Base-by-base conservation (phyloP, 2,888 invertebrate genomes). In the Andrena fulva region DNA sequence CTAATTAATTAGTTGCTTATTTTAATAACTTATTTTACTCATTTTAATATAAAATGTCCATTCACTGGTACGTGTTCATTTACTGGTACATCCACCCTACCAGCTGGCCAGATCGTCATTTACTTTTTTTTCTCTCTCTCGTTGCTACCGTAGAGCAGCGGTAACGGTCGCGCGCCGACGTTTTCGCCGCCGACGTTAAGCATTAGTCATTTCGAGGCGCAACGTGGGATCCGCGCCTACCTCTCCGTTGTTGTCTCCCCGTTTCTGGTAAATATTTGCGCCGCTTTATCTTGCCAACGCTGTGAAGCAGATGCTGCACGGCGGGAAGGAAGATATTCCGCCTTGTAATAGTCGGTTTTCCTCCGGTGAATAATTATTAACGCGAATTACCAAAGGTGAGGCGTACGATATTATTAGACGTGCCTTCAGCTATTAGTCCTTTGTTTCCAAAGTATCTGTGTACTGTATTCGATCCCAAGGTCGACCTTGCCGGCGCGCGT, bases 391-490 rank as follows among this genome's bases (percentile, higher is more conserved):
- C 29, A 20, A 56, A 56, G 56, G 59, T 81, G 68, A 68, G 64
- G 29, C 16, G 16, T 31, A 27, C 31, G 50, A 24, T 62, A 68
- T 68, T 79, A 68, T 69, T 80, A 62, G 60, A 33, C 27, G 16
- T 52, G 33, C 48, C 16, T 59, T 16, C 31, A 29, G 16, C 50
- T 56, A 64, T 70, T 50, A 50, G 62, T 59, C 60, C 66, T 75
- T 75, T 60, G 66, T 80, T 80, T 74, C 24, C 12, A 4, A 56
- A 64, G 69, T 64, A 56, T 82, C 80, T 80, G 69, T 81, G 66
- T 81, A 62, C 62, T 84, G 52, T 71, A 42, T 60, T 27, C 59
- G 56, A 66, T 64, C 62, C 67, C 80, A 84, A 80, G 84, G 80
- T 80, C 74, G 71, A 75, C 48, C 64, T 84, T 62, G 50, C 48